Evolutionary conservation across 2,113 vertebrate species (phyloP).

Genomic region (Tympanuchus pallidicinctus): DNA sequence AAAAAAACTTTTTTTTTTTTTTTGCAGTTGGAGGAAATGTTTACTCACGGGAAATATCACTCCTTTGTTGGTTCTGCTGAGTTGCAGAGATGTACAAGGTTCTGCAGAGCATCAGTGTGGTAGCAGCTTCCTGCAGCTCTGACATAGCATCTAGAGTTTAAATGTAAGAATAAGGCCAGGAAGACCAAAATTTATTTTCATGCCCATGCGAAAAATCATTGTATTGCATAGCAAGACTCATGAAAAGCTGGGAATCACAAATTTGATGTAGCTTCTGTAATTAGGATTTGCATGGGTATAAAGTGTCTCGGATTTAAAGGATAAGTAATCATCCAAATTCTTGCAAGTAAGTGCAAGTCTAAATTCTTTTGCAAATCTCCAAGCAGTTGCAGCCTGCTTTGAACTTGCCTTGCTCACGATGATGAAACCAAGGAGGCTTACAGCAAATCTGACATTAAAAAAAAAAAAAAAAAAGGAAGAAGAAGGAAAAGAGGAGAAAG

Average conservation of each 20-base stretch:
- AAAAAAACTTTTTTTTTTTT: neutral
- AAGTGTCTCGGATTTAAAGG: conserved; percentile 13
- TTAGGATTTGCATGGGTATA: conserved; percentile 1
- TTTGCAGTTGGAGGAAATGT: neutral
- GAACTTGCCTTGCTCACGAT: conserved; percentile 12
- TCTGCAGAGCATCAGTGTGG: neutral
- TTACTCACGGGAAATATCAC: neutral
- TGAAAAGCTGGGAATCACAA: neutral
- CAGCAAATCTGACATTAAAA: neutral
- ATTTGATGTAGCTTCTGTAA: neutral
- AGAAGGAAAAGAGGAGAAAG: neutral
- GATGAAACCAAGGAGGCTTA: conserved; percentile 40
- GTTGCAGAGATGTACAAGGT: neutral
- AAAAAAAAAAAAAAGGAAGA: neutral
- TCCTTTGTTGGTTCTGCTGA: neutral
- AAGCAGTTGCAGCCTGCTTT: conserved; percentile 43
- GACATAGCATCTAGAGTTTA: neutral
- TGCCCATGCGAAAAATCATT: neutral
- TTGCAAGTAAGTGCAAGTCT: conserved; percentile 57
- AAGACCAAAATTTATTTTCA: neutral
- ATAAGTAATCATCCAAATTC: conserved; percentile 15
- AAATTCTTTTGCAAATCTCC: conserved; percentile 38
- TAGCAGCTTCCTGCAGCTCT: conserved; percentile 18
- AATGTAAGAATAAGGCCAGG: neutral
- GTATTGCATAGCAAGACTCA: neutral